Base-by-base conservation (phyloP, 2,888 invertebrate species). In the Eupsilia transversa region DNA sequence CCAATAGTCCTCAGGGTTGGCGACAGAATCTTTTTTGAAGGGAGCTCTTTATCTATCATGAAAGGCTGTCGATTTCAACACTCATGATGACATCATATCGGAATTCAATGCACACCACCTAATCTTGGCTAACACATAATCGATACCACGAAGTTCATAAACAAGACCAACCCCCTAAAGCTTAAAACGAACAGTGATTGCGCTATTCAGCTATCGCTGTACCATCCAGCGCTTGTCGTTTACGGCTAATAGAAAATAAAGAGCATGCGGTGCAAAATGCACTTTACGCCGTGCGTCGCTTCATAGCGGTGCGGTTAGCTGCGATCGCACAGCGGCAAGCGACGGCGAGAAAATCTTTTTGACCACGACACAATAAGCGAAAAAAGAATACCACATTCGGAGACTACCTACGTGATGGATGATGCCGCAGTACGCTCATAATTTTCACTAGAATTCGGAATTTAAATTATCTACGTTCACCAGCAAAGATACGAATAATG, bases 231-330 rank as follows among this genome's bases (percentile, higher is more conserved):
- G 74, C 72, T 84, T 83, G 84, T 81, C 85, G 77, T 76, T 79
- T 82, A 84, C 65, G 30, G 63, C 72, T 84, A 77, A 82, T 75
- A 80, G 72, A 79, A 84, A 86, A 81, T 88, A 88, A 89, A 89
- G 84, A 83, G 85, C 79, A 84, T 83, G 71, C 79, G 82, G 83
- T 61, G 73, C 79, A 77, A 86, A 86, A 84, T 88, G 85, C 85
- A 88, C 82, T 87, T 85, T 79, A 78, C 66, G 81, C 74, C 69
- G 69, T 77, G 78, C 72, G 79, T 84, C 82, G 77, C 83, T 85
- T 68, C 79, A 84, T 41, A 72, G 76, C 72, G 57, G 71, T 84
- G 87, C 72, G 86, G 87, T 89, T 81, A 72, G 79, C 82, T 80
- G 81, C 80, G 81, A 86, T 84, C 84, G 81, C 80, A 82, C 60